These are phyloP conservation scores for Spea multiplicata DNA, from an alignment of 2,113 vertebrate genomes.

Conservation along the genomic window DNA sequence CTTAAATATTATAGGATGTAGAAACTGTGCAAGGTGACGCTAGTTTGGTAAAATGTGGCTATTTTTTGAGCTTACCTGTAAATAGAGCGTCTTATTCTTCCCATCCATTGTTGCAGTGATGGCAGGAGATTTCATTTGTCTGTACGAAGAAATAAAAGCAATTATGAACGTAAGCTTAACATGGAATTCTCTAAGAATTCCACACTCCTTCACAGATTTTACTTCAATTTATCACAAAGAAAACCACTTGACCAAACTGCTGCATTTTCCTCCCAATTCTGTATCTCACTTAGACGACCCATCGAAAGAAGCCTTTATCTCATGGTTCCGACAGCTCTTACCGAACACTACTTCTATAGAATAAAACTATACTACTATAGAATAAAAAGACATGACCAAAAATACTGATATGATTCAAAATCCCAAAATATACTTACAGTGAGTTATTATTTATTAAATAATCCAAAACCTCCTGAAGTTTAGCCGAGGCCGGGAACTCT, in stretches of 20 bases:
- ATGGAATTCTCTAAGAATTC: no score
- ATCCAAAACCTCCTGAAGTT: conserved; percentile 88
- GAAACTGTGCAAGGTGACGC: no score
- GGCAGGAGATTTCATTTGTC: conserved; percentile 94
- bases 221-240: no score
- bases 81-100: conserved; percentile 94
- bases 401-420: background rate
- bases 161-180: no score
- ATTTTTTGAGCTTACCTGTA: conserved; percentile 76
- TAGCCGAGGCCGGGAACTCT: conserved; percentile 83
- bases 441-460: conserved; percentile 86
- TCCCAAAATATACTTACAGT: conserved; percentile 81
- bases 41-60: no score
- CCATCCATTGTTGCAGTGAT: conserved; percentile 93
- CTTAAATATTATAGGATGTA: background rate
- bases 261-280: no score
- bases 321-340: conserved; percentile 5
- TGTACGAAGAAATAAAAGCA: conserved; percentile 52
- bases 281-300: no score
- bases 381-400: conserved; percentile 13
- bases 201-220: no score
- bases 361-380: background rate
- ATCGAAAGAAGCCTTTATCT: no score
- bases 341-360: no score
- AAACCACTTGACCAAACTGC: no score